Evolutionary conservation across 2,888 invertebrate species (phyloP), one percentile per base, ranked within the genome.

Genomic region (Ormyrus rosae): DNA sequence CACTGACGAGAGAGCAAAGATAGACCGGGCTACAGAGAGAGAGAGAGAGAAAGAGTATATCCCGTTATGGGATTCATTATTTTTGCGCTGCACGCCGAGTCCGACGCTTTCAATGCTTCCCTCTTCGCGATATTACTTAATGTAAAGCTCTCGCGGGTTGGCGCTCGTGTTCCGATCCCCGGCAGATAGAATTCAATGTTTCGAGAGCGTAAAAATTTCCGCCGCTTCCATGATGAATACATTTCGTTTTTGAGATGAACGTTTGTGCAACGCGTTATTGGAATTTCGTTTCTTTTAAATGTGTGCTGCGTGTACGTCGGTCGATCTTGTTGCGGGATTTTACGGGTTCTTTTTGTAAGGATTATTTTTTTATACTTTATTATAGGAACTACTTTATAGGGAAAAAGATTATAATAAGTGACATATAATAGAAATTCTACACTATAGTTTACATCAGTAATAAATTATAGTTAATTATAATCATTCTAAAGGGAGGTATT

Each of bases 1-100:
- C 75, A 67, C 75, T 53, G 75, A 68, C 67, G 68, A 75, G 68
- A 68, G 74, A 53, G 75, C 68, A 75, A 68, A 75, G 60, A 75
- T 75, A 68, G 60, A 67, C 48, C n/a, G 13, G 2, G 45, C 5
- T 13, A 7, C 53, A 19, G 19, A 19, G 19, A 19, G 19, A 19
- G 19, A 19, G 19, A 19, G 19, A 19, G 19, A 19, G 19, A 19
- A 2, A 19, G 19, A 11, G 19, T 50, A 1, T 46, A 9, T 68
- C 67, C 61, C 58, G 60, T 68, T 75, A 75, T 75, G 68, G 67
- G 75, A 75, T 75, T 75, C 75, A 61, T 75, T 75, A 75, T 61
- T 68, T 68, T 75, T 75, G 7, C 13, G 11, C 64, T 6, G 19
- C 50, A 11, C 50, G 7, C n/a, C 5, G 7, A 60, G 34, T 45